These are phyloP conservation scores for Ictalurus punctatus DNA, from an alignment of 2,113 vertebrate species.

Conservation along the genomic window DNA sequence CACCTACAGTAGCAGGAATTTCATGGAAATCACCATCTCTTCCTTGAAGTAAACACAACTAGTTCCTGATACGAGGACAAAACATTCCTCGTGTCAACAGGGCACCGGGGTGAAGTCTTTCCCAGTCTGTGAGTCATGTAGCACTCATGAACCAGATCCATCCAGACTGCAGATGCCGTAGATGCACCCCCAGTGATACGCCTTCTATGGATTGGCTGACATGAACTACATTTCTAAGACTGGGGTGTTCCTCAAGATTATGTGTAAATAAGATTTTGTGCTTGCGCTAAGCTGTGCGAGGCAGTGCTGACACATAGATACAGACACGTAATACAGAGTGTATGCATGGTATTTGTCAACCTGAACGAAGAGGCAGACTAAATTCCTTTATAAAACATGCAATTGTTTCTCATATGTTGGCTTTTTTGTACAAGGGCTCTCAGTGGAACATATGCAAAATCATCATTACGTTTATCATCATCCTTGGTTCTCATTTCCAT, in stretches of 20 bases:
- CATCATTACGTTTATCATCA: neutral
- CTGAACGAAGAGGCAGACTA: neutral
- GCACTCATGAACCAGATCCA: conserved; percentile 14
- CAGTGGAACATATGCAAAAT: neutral
- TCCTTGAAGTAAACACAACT: neutral
- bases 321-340: neutral
- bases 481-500: neutral
- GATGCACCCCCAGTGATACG: conserved; percentile 49
- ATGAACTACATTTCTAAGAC: conserved; percentile 24
- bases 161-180: conserved; percentile 50
- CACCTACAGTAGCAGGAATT: too few relatives aligned
- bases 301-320: neutral
- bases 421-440: neutral
- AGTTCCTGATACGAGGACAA: neutral
- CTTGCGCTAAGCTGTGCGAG: neutral
- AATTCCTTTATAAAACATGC: neutral
- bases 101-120: neutral
- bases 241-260: conserved; percentile 48
- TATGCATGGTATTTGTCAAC: neutral
- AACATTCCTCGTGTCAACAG: neutral
- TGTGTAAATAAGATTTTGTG: neutral
- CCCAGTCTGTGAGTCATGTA: neutral
- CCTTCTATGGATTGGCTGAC: conserved; percentile 62
- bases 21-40: neutral
- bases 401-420: neutral